A percentile compares a stretch with the other conserved stretches of the same genome.
These are phyloP conservation scores for Acrocephalus kingi DNA, from an alignment of 2,113 vertebrate genomes.

Conservation along the genomic window DNA sequence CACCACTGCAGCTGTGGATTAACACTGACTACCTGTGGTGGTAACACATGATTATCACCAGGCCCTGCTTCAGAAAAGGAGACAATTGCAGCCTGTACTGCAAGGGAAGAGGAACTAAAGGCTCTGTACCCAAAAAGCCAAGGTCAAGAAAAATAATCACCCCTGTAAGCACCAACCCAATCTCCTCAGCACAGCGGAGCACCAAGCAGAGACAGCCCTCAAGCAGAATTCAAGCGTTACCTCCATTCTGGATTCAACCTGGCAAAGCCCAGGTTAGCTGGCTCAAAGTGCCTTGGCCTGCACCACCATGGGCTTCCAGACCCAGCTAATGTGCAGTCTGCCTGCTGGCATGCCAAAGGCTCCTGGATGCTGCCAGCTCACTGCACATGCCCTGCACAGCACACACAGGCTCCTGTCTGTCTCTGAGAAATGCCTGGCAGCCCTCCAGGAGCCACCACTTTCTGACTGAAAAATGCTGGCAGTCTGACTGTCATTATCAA, in stretches of 20 bases:
- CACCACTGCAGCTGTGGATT: neutral
- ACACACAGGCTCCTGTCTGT: neutral
- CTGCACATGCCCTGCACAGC: neutral
- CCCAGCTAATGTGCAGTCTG: rapidly evolving
- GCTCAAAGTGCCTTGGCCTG: neutral
- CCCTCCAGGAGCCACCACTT: neutral
- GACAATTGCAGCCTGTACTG: neutral
- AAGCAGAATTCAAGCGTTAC: neutral
- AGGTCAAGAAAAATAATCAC: neutral
- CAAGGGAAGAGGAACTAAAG: neutral
- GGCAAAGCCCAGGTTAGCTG: neutral
- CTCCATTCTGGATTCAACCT: neutral
- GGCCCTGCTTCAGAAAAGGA: neutral
- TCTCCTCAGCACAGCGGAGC: neutral
- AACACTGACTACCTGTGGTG: neutral
- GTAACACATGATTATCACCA: neutral
- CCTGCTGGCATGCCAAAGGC: rapidly evolving
- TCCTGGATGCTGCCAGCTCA: neutral
- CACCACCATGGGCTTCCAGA: neutral
- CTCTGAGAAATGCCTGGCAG: neutral
- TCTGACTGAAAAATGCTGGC: neutral
- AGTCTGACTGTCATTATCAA: neutral
- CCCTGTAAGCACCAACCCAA: neutral
- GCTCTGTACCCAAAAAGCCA: neutral
- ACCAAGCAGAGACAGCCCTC: neutral